Evolutionary conservation across 2,797 vertebrate genomes (phyloP).

Genomic region (Neostethus bicornis): DNA sequence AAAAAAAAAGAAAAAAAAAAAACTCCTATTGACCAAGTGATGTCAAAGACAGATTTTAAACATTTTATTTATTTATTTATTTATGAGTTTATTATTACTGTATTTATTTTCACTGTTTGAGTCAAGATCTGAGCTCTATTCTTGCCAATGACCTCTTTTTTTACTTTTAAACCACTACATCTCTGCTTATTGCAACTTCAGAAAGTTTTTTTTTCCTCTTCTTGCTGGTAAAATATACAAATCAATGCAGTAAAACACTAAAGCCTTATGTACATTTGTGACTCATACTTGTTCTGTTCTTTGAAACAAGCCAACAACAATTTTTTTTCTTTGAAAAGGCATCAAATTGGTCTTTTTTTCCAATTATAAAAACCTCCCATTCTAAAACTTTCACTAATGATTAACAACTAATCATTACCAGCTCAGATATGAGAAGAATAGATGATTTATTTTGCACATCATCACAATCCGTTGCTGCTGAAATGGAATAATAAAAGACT

Average conservation of each 20-base stretch:
- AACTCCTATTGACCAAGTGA: constrained; percentile 74
- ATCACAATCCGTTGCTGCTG: constrained; percentile 39
- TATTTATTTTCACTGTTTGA: constrained; percentile 66
- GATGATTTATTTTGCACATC: constrained; percentile 32
- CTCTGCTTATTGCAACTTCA: constrained; percentile 16
- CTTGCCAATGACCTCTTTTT: constrained; percentile 48
- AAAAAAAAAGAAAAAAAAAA: constrained; percentile 26
- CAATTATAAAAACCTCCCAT: constrained; percentile 27
- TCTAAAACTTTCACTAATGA: constrained; percentile 11
- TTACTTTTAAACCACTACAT: constrained; percentile 32
- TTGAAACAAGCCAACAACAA: constrained; percentile 26
- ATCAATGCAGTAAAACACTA: constrained; percentile 63
- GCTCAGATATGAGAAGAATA: constrained; percentile 14
- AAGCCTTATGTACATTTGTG: constrained; percentile 70
- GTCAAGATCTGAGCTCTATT: constrained; percentile 76
- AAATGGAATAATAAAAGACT: constrained; percentile 37
- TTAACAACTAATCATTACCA: constrained; percentile 26
- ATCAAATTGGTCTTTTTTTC: constrained; percentile 27
- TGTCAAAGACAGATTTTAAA: constrained; percentile 73
- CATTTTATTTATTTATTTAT: constrained; percentile 54
- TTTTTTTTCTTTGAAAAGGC: constrained; percentile 34
- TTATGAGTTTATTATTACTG: constrained; percentile 46
- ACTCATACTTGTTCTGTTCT: constrained; percentile 38
- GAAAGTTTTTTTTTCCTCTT: constrained; percentile 30
- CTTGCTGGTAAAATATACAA: constrained; percentile 46